These are phyloP conservation scores for Idris sp. DNA, from an alignment of 1,140 invertebrate species.

Conservation along the genomic window DNA sequence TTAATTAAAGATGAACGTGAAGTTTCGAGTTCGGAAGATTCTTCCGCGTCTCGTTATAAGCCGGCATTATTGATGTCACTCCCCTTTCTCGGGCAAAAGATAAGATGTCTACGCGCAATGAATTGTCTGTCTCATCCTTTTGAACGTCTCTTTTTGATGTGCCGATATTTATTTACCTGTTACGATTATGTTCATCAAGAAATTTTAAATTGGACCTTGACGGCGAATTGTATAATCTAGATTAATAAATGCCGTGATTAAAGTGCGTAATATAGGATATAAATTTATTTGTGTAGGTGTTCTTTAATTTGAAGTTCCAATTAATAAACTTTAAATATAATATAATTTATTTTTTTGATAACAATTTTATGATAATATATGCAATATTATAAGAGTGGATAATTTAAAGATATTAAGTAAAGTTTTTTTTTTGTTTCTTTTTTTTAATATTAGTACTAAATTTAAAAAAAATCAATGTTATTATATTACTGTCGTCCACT, in stretches of 20 bases:
- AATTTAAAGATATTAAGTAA: too few relatives aligned
- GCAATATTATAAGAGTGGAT: too few relatives aligned
- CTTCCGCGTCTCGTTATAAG: slow-evolving; percentile 33
- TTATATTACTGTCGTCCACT: background rate
- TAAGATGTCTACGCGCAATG: slow-evolving; percentile 22
- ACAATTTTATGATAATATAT: too few relatives aligned
- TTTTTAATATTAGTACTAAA: too few relatives aligned
- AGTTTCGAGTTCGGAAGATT: slow-evolving; percentile 17
- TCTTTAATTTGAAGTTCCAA: too few relatives aligned
- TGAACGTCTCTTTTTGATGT: slow-evolving; percentile 2
- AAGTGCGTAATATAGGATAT: too few relatives aligned
- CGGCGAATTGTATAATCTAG: background rate
- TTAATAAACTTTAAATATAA: too few relatives aligned
- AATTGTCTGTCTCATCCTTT: slow-evolving; percentile 14
- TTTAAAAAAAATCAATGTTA: too few relatives aligned
- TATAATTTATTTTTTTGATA: too few relatives aligned
- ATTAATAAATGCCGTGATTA: background rate
- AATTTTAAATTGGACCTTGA: slow-evolving; percentile 2
- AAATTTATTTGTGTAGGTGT: too few relatives aligned
- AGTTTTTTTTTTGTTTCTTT: too few relatives aligned
- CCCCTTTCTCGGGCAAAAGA: slow-evolving; percentile 7
- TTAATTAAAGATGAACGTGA: slow-evolving; percentile 17
- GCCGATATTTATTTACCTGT: slow-evolving; percentile 23
- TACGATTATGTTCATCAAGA: slow-evolving; percentile 15
- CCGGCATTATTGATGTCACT: slow-evolving; percentile 32